Percentiles rank a stretch among this genome's conserved stretches.
Evolutionary conservation across 2,888 invertebrate species (phyloP).

Genomic region (Philereme vetulata): DNA sequence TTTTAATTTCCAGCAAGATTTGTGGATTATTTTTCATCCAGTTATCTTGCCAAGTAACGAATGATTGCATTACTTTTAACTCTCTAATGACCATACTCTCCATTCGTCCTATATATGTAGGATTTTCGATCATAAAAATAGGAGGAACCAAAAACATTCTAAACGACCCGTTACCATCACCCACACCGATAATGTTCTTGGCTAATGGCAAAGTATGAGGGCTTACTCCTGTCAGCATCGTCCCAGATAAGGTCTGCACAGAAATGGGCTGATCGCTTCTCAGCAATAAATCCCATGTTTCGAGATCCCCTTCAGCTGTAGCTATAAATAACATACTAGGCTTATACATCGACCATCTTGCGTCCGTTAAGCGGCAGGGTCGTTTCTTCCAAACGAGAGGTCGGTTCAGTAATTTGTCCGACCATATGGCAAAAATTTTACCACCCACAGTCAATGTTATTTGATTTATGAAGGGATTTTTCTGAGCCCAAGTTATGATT

Average conservation of each 20-base stretch:
- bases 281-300: conserved; percentile 91
- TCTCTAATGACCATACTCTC: conserved; percentile 80
- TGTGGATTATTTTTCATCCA: conserved; percentile 79
- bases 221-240: conserved; percentile 85
- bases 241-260: conserved; percentile 86
- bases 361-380: conserved; percentile 83
- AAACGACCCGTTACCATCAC: conserved; percentile 87
- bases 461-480: conserved; percentile 85
- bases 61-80: conserved; percentile 75
- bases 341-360: conserved; percentile 90
- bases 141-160: conserved; percentile 85
- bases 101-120: conserved; percentile 68
- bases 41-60: conserved; percentile 84
- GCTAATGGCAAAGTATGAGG: conserved; percentile 83
- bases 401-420: conserved; percentile 83
- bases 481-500: conserved; percentile 83
- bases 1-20: conserved; percentile 65
- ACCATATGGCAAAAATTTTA: conserved; percentile 90
- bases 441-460: conserved; percentile 89
- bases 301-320: conserved; percentile 89
- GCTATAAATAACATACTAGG: conserved; percentile 89
- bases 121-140: conserved; percentile 75
- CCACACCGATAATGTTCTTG: conserved; percentile 86
- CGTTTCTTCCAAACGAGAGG: conserved; percentile 88
- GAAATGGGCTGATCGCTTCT: conserved; percentile 88